Percentiles rank a stretch among this genome's conserved stretches.
Conservation (phyloP, 2,797 vertebrate genomes). For the Australoheros facetus region DNA sequence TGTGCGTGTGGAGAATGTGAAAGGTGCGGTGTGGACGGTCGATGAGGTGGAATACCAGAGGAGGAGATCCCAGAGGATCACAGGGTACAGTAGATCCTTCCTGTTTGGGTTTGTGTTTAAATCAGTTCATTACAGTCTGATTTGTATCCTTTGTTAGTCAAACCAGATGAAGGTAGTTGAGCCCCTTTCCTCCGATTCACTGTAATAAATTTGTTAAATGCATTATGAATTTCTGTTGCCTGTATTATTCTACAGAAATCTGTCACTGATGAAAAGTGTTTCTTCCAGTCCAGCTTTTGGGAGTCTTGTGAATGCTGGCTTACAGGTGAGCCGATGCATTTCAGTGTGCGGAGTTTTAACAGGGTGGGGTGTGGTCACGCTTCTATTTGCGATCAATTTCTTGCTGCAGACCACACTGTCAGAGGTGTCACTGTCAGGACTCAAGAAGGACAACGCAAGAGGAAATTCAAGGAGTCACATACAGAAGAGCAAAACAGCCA, state of each 20-base stretch:
- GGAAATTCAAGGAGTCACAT: conserved; percentile 77
- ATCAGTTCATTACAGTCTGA: neutral
- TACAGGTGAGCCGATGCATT: conserved; percentile 81
- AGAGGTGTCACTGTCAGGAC: conserved; percentile 84
- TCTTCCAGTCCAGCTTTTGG: conserved; percentile 85
- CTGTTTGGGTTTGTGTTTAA: neutral
- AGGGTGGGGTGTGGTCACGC: neutral
- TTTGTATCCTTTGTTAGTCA: neutral
- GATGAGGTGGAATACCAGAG: conserved; percentile 95
- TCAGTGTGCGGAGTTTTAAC: neutral
- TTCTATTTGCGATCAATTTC: neutral
- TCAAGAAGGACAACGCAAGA: conserved; percentile 80
- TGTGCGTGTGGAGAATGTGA: conserved; percentile 96
- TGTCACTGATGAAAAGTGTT: conserved; percentile 89
- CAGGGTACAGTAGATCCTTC: conserved; percentile 82
- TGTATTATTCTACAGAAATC: conserved; percentile 80
- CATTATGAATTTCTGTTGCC: conserved; percentile 1
- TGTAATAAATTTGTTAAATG: neutral
- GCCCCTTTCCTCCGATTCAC: neutral
- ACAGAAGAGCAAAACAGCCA: conserved; percentile 81
- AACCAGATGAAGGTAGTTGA: neutral
- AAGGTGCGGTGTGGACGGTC: conserved; percentile 96
- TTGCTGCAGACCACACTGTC: conserved; percentile 81
- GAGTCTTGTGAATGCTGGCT: conserved; percentile 83
- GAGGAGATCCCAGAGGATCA: conserved; percentile 95